Percentiles rank a stretch among this genome's conserved stretches.
Conservation (phyloP, 1,140 invertebrate species). For the Oryzaephilus surinamensis region DNA sequence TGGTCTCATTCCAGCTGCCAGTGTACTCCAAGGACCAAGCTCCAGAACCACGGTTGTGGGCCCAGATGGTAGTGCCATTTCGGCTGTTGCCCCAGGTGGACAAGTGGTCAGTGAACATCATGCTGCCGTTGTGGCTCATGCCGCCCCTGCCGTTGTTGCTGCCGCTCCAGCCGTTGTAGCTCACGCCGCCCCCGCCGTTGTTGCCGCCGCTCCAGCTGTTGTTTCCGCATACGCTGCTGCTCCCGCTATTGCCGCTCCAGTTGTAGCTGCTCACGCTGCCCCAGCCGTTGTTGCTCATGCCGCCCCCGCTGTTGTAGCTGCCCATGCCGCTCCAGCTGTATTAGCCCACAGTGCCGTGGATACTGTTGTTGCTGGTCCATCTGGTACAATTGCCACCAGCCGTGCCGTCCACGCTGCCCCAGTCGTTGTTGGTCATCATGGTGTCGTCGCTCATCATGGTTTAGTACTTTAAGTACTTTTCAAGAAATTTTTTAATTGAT, state of each 20-base stretch:
- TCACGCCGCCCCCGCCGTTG: conserved; percentile 8
- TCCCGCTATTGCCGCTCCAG: background rate
- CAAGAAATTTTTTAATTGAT: conserved; percentile 4
- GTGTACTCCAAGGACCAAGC: conserved; percentile 23
- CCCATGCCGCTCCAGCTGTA: background rate
- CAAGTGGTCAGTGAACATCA: conserved; percentile 18
- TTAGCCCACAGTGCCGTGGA: conserved; percentile 4
- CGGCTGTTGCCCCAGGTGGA: conserved; percentile 21
- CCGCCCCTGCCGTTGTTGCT: conserved; percentile 7
- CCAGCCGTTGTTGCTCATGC: conserved; percentile 14
- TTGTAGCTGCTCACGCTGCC: background rate
- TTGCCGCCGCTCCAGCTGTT: conserved; percentile 3
- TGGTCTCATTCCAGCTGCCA: conserved; percentile 14
- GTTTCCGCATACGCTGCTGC: background rate
- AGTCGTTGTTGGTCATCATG: background rate
- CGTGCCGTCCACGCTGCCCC: conserved; percentile 1
- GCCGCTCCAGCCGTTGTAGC: background rate
- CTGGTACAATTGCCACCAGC: background rate
- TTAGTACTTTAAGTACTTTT: too few species aligned
- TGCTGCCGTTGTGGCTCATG: conserved; percentile 15
- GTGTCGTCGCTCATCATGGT: conserved; percentile 4
- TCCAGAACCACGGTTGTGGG: conserved; percentile 21
- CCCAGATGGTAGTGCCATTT: conserved; percentile 23
- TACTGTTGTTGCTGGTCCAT: conserved; percentile 1
- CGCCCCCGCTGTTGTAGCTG: background rate